phyloP scores from a whole-genome alignment of 2,113 vertebrate genomes.

The Urocynchramus pylzowi region DNA sequence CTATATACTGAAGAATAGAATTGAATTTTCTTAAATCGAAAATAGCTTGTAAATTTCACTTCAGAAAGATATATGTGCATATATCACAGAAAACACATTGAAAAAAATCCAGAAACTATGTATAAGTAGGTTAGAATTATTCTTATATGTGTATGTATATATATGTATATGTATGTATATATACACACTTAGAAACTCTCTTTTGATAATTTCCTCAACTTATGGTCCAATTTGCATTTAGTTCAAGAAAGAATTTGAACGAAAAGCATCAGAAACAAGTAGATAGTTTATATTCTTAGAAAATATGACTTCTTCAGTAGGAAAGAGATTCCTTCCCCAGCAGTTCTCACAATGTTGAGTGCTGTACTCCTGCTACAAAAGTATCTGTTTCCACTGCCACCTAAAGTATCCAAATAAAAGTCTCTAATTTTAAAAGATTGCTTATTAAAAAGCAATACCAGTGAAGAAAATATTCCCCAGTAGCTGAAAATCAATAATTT shows the following conservation, averaged over 20 bases:
- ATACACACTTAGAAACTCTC: background rate
- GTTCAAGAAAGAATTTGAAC: background rate
- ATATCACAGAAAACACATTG: background rate
- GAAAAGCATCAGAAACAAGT: background rate
- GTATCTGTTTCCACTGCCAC: background rate
- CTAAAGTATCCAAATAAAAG: background rate
- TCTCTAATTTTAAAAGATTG: background rate
- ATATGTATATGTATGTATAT: background rate
- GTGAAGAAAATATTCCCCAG: background rate
- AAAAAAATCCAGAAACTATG: background rate
- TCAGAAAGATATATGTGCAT: background rate
- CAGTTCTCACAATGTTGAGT: background rate
- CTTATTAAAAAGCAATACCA: background rate
- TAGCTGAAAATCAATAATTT: background rate
- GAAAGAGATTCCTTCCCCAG: background rate
- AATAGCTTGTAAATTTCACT: background rate
- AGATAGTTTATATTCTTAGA: background rate
- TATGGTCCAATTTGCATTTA: background rate
- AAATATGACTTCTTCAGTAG: background rate
- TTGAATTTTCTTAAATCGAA: background rate
- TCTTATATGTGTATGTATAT: background rate
- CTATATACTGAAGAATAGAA: background rate
- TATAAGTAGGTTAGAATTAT: background rate
- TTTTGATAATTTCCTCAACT: background rate
- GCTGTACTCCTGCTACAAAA: background rate